phyloP scores from a whole-genome alignment of 2,797 vertebrate genomes.

The Gymnoscopelus braueri region DNA sequence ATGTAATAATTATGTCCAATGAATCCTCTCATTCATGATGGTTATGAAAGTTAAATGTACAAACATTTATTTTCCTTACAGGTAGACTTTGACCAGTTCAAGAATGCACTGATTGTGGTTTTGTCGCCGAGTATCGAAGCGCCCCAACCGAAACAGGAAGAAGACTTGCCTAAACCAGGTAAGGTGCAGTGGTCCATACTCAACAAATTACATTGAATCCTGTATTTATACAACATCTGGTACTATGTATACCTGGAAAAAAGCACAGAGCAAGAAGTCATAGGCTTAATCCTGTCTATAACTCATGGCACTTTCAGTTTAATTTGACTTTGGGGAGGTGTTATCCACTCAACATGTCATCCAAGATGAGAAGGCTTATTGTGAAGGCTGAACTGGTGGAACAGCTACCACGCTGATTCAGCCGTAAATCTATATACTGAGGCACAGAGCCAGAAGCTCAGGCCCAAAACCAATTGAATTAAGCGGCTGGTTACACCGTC shows the following conservation, averaged over 20 bases:
- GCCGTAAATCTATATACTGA: conserved; percentile 31
- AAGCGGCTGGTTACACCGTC: conserved; percentile 29
- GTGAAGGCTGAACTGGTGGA: conserved; percentile 15
- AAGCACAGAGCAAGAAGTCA: neutral
- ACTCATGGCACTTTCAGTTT: conserved; percentile 1
- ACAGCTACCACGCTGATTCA: conserved; percentile 44
- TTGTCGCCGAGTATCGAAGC: conserved; percentile 81
- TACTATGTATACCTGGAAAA: neutral
- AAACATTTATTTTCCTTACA: conserved; percentile 61
- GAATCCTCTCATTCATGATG: neutral
- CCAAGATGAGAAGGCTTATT: conserved; percentile 4
- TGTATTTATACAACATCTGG: too few relatives aligned
- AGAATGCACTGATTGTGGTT: conserved; percentile 91
- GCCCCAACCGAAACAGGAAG: conserved; percentile 77
- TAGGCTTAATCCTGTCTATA: neutral
- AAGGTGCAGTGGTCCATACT: conserved; percentile 32
- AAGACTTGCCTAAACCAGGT: conserved; percentile 85
- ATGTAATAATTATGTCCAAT: conserved; percentile 11
- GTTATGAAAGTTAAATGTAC: neutral
- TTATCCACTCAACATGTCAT: neutral
- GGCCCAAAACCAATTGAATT: conserved; percentile 37
- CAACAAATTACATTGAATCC: neutral
- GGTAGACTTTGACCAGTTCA: conserved; percentile 96
- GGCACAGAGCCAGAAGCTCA: neutral
- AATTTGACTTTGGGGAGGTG: neutral